Percentiles rank a stretch among this genome's conserved stretches.
phyloP scores from a whole-genome alignment of 2,888 invertebrate species.

The Ectropis crepuscularia region DNA sequence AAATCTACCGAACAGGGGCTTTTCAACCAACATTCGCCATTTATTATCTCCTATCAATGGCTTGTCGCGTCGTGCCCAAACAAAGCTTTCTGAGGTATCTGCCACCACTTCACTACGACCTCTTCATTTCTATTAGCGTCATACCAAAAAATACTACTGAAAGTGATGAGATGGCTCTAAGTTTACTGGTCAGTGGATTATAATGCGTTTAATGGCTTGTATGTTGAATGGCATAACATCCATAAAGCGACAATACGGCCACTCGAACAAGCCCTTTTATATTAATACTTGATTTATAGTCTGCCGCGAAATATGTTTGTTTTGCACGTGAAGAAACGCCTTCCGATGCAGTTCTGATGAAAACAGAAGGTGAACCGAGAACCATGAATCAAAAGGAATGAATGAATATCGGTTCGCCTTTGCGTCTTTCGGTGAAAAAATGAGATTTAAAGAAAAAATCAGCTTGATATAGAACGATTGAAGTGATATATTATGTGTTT shows the following conservation, averaged over 20 bases:
- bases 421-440: conserved; percentile 26
- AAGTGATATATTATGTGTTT: too few species aligned
- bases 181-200: conserved; percentile 64
- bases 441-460: neutral
- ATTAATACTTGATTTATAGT: conserved; percentile 81
- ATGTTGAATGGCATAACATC: conserved; percentile 84
- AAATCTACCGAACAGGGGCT: conserved; percentile 40
- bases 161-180: conserved; percentile 49
- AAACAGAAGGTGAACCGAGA: conserved; percentile 43
- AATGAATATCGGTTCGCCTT: conserved; percentile 40
- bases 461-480: neutral
- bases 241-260: conserved; percentile 81
- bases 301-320: conserved; percentile 71
- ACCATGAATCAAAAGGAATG: conserved; percentile 55
- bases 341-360: conserved; percentile 44
- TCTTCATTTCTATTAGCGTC: conserved; percentile 56
- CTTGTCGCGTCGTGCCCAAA: conserved; percentile 80
- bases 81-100: conserved; percentile 78
- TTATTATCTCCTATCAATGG: conserved; percentile 80
- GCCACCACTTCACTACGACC: conserved; percentile 60
- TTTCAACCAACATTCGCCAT: conserved; percentile 74
- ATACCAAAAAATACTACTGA: conserved; percentile 42
- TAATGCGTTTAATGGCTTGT: conserved; percentile 84
- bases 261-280: conserved; percentile 81
- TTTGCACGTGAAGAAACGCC: conserved; percentile 78